Base-by-base conservation (phyloP, 2,113 vertebrate species). In the Bucco capensis region DNA sequence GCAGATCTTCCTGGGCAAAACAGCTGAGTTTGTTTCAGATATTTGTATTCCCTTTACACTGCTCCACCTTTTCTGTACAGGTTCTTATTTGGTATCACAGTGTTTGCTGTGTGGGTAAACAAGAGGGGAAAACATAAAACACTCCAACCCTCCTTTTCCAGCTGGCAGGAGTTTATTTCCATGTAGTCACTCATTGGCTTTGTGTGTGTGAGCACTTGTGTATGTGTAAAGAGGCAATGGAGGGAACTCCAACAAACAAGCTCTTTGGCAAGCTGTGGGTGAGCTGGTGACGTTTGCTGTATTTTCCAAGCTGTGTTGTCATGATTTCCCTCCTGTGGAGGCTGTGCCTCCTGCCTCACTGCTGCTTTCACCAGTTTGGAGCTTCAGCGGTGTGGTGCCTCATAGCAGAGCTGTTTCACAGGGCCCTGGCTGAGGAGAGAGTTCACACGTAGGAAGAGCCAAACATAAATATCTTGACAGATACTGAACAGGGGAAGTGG, bases 371-470 rank as follows among this genome's bases (percentile, higher is more conserved):
- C 64, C 30, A 40, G 42, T 46, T 46, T 4, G 7, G 54, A 65
- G 50, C 40, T 65, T n/a, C 70, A 21, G 19, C 0, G 0, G 33
- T 40, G 19, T 0, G 0, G 33, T 40, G 61, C 27, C 35, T 42
- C 2, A 5, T 18, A 78, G 49, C 33, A 72, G 65, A 87, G 42
- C 42, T 73, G 47, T 44, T 46, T 46, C 5, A 4, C 5, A 15
- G 37, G 35, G 35, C 49, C 10, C 38, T 81, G 86, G 38, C 58
- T 83, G 31, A 60, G 69, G 76, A 53, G 84, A 65, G 33, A 33
- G 51, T 84, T 69, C 37, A 47, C 58, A 14, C 1, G 0, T 21
- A 57, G 40, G 25, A 69, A 92, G 53, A 82, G 70, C 33, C 84
- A 82, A 84, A 33, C 2, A 3, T 5, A 46, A 57, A 35, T 62